These are phyloP conservation scores for Notoglanidium macrostoma DNA, from an alignment of 2,797 vertebrate genomes.

Conservation along the genomic window DNA sequence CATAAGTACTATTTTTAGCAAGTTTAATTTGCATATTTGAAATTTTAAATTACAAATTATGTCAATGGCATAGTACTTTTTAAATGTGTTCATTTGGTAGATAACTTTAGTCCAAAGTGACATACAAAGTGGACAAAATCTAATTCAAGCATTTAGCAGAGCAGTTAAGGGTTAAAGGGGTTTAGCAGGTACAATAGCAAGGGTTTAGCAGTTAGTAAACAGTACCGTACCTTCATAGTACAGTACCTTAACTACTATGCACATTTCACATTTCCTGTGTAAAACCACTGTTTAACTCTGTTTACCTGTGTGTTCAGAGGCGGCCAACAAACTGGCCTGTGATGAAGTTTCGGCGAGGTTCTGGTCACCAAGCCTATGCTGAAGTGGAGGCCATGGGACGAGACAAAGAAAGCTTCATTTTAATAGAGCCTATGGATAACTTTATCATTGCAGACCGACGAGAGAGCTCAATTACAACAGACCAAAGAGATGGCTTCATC, in stretches of 20 bases:
- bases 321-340: conserved; percentile 90
- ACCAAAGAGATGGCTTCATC: conserved; percentile 74
- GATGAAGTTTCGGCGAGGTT: conserved; percentile 92
- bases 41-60: neutral
- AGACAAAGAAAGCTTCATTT: conserved; percentile 84
- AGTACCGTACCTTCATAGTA: neutral
- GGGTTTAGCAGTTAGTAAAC: neutral
- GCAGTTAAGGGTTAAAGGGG: neutral
- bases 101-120: neutral
- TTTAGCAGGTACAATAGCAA: neutral
- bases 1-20: neutral
- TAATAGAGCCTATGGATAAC: conserved; percentile 80
- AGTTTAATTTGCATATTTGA: neutral
- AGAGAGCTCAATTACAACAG: conserved; percentile 64
- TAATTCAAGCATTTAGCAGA: neutral
- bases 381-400: conserved; percentile 87
- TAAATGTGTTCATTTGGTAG: neutral
- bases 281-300: neutral
- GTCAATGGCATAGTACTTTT: neutral
- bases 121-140: neutral
- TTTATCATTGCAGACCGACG: conserved; percentile 81
- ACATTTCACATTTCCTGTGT: neutral
- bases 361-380: conserved; percentile 87
- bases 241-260: neutral
- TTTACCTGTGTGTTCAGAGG: conserved; percentile 70